Evolutionary conservation across 2,113 vertebrate genomes (phyloP), one percentile per base, ranked within the genome.

Genomic region (Chelonoidis abingdonii): DNA sequence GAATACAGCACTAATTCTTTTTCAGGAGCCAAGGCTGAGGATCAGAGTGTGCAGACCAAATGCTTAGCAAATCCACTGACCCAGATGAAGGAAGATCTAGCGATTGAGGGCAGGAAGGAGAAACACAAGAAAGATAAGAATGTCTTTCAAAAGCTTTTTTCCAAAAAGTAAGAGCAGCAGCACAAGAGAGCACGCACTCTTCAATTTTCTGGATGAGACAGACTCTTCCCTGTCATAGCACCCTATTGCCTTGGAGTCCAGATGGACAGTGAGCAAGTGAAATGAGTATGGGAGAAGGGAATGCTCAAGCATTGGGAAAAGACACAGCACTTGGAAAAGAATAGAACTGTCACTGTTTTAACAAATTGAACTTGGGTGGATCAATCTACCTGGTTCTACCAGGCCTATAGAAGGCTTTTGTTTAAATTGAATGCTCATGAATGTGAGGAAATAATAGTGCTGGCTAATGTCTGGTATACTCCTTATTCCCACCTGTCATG

Each of bases 111-210:
- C 3, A 85, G 25, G 5, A 90, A 84, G n/a, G 89, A 86, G 54
- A 98, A 93, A 78, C 35, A 96, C 5, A 98, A 88, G 65, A 97
- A 96, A 76, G 83, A 92, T 44, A 96, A 52, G 89, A 97, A 79
- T 6, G 72, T 97, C 80, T 98, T 99, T 91, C 96, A 97, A 82
- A 98, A 98, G 85, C 47, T 98, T 22, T 98, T 99, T 91, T n/a
- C n/a, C 65, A 93, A 94, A 88, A 98, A 97, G 83, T 97, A 93
- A 96, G n/a, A 76, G 10, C 10, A 69, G 10, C 10, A 25, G 8
- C 52, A 84, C 21, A 62, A 84, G 49, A 24, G 5, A n/a, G 31
- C 35, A 1, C 3, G 10, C 78, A 49, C 24, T 16, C 16, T 72
- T 9, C 59, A 57, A 27, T 86, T 80, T 41, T 80, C 52, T 53